phyloP scores from a whole-genome alignment of 2,113 vertebrate species.

The Benitochromis conjunctus region DNA sequence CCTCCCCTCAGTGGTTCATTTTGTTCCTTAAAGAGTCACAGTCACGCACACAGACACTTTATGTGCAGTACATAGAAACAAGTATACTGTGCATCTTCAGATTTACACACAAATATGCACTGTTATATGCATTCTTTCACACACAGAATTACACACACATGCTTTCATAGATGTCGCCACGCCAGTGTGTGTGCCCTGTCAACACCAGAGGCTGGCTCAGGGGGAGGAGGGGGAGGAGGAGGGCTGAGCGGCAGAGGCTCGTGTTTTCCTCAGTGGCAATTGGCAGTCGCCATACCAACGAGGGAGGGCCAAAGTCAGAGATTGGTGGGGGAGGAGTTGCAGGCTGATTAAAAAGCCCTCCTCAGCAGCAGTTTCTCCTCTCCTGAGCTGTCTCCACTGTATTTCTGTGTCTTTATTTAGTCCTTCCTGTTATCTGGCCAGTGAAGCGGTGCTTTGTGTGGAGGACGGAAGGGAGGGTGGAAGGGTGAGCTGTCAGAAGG shows the following conservation, averaged over 20 bases:
- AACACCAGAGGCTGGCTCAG: slow-evolving; percentile 39
- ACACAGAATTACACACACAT: not conserved
- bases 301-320: slow-evolving; percentile 50
- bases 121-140: not conserved
- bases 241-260: slow-evolving; percentile 17
- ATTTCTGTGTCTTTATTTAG: slow-evolving; percentile 2
- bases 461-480: not conserved
- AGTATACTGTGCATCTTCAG: not conserved
- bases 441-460: not conserved
- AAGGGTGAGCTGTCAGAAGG: slow-evolving; percentile 7
- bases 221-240: not conserved
- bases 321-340: slow-evolving; percentile 61
- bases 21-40: not conserved
- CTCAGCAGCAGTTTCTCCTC: slow-evolving; percentile 54
- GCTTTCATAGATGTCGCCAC: slow-evolving; percentile 12
- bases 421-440: not conserved
- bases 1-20: not conserved
- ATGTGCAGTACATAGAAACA: not conserved
- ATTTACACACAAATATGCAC: not conserved
- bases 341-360: slow-evolving; percentile 67
- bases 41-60: not conserved
- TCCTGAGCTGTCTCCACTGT: slow-evolving; percentile 36
- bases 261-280: slow-evolving; percentile 35
- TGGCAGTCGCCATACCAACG: slow-evolving; percentile 75
- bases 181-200: slow-evolving; percentile 48